A percentile compares a stretch with the other conserved stretches of the same genome.
These are phyloP conservation scores for Centropyge bicolor DNA, from an alignment of 2,797 vertebrate species.

Conservation along the genomic window DNA sequence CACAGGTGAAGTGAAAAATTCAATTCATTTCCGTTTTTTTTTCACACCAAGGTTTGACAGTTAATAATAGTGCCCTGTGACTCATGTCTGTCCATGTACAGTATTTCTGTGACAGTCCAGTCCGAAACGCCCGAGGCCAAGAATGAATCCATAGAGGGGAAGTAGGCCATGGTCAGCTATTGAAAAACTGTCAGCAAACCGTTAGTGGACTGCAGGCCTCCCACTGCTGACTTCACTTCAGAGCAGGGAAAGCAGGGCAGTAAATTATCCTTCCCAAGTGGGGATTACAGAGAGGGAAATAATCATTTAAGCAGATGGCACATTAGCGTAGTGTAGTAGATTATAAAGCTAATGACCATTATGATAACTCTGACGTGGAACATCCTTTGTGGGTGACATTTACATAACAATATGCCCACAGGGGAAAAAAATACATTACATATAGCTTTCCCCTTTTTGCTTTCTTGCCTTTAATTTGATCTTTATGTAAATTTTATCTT, in stretches of 20 bases:
- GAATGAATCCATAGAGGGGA: constrained; percentile 46
- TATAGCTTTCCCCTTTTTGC: neutral
- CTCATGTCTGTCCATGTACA: neutral
- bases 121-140: constrained; percentile 15
- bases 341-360: constrained; percentile 45
- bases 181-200: constrained; percentile 54
- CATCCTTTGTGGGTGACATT: constrained; percentile 32
- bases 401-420: constrained; percentile 26
- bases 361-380: constrained; percentile 30
- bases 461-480: neutral
- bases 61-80: neutral
- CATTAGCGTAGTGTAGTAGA: constrained; percentile 31
- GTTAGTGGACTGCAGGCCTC: constrained; percentile 37
- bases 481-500: neutral
- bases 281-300: constrained; percentile 30
- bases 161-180: constrained; percentile 47
- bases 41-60: neutral
- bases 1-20: neutral
- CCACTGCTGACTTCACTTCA: constrained; percentile 48
- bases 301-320: constrained; percentile 38
- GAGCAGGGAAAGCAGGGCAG: constrained; percentile 30
- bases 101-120: constrained; percentile 6
- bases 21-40: neutral
- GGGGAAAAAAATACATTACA: constrained; percentile 8
- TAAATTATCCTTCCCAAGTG: constrained; percentile 32